Evolutionary conservation across 2,797 vertebrate species (phyloP), one percentile per base, ranked within the genome.

Genomic region (Intellagama lesueurii): DNA sequence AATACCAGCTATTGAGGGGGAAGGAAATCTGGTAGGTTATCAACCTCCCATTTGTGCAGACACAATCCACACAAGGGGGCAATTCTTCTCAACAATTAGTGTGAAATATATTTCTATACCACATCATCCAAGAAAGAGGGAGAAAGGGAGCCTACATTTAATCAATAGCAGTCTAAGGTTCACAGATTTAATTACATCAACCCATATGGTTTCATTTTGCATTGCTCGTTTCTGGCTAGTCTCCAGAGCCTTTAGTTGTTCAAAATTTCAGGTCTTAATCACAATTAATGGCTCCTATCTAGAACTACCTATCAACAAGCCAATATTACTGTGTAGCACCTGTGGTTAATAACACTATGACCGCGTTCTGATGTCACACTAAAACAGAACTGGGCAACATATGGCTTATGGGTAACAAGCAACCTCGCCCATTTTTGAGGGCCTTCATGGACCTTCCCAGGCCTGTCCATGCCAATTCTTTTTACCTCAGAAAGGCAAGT

Each of bases 191-290:
- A 87, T 87, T 81, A 81, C 68, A 72, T 81, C 86, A 81, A 81
- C 32, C 68, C 78, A 72, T 56, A 81, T 87, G 86, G 68, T 81
- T 87, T 87, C 78, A 81, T 56, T 87, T 72, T 87, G 49, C 86
- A 49, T 60, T 73, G 32, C 78, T 60, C 30, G 4, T 3, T 70
- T 12, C 70, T 88, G 8, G 30, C 66, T 85, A 81, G 49, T 76
- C 76, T 87, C 86, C 85, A 90, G 88, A 30, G 44, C 77, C 16
- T 81, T 17, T 28, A 28, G 5, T 66, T n/a, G 22, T 47, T 90
- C 40, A 11, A 66, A 49, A 49, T 85, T 89, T 92, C 87, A 19
- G 73, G 49, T 52, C 60, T 76, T 83, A 86, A 12, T 40, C 56
- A 89, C 49, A 0, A 66, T 85, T 90, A 77, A n/a, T 87, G 87